These are phyloP conservation scores for Eristalinus aeneus DNA, from an alignment of 2,888 invertebrate species.

Conservation along the genomic window DNA sequence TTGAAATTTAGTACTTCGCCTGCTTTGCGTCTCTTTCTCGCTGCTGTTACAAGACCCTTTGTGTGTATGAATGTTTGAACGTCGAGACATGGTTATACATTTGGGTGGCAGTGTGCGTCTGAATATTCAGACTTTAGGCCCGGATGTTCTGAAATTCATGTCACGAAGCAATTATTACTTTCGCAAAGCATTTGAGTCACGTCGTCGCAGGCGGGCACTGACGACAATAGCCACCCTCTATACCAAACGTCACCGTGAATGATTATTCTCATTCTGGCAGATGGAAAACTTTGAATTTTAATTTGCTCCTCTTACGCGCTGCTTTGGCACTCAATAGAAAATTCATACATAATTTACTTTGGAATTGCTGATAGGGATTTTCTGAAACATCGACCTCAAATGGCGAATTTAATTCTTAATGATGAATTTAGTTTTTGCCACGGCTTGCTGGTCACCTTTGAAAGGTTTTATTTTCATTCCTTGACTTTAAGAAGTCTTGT, in stretches of 20 bases:
- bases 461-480: too few relatives aligned
- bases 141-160: constrained; percentile 4
- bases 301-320: constrained; percentile 11
- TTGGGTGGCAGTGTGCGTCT: not conserved
- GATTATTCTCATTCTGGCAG: constrained; percentile 12
- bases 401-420: too few relatives aligned
- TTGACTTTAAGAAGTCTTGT: too few relatives aligned
- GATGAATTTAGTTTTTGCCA: too few relatives aligned
- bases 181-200: constrained; percentile 36
- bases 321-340: not conserved
- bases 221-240: constrained; percentile 29
- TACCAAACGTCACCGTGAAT: constrained; percentile 30
- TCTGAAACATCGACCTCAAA: not conserved
- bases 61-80: too few relatives aligned
- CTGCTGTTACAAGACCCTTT: not conserved
- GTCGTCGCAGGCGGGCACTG: constrained; percentile 11
- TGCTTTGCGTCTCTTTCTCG: constrained; percentile 2
- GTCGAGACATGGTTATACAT: too few relatives aligned
- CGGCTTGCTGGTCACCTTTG: too few relatives aligned
- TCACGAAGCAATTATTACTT: constrained; percentile 40
- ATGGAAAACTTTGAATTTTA: constrained; percentile 20
- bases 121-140: not conserved
- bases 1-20: not conserved
- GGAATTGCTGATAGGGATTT: not conserved
- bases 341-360: not conserved